Conservation (phyloP, 1,140 invertebrate genomes). For the Cecropterus lyciades region DNA sequence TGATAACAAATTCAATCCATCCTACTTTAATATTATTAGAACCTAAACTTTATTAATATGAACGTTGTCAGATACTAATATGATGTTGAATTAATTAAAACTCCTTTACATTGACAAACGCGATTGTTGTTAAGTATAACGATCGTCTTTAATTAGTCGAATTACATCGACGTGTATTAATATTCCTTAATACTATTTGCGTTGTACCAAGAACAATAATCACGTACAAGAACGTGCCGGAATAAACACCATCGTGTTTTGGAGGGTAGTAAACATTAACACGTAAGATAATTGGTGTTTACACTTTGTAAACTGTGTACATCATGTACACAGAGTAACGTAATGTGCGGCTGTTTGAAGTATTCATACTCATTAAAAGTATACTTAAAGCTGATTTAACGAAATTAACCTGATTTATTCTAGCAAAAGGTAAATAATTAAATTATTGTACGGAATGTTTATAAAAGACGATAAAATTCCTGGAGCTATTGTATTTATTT, state of each 20-base stretch:
- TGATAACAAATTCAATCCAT: neutral
- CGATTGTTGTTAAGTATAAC: slow-evolving; percentile 7
- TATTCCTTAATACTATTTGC: slow-evolving; percentile 30
- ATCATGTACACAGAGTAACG: slow-evolving; percentile 6
- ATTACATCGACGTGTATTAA: slow-evolving; percentile 24
- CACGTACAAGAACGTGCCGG: slow-evolving; percentile 21
- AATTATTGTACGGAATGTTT: no score
- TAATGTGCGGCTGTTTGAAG: slow-evolving; percentile 29
- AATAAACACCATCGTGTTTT: slow-evolving; percentile 29
- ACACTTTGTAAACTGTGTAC: slow-evolving; percentile 33
- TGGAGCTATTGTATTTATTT: no score
- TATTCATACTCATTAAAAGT: slow-evolving; percentile 6
- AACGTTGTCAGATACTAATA: neutral
- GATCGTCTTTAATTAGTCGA: slow-evolving; percentile 13
- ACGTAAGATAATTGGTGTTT: slow-evolving; percentile 34
- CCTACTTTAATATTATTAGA: neutral
- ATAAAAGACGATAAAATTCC: no score
- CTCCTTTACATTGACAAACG: neutral
- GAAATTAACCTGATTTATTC: no score
- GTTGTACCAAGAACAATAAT: slow-evolving; percentile 26
- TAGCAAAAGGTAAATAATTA: no score
- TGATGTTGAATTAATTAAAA: neutral
- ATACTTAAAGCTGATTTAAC: no score
- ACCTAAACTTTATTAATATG: neutral
- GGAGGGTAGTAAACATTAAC: slow-evolving; percentile 38